Percentiles rank a stretch among this genome's conserved stretches.
These are phyloP conservation scores for Podarcis muralis DNA, from an alignment of 2,113 vertebrate species.

Conservation along the genomic window DNA sequence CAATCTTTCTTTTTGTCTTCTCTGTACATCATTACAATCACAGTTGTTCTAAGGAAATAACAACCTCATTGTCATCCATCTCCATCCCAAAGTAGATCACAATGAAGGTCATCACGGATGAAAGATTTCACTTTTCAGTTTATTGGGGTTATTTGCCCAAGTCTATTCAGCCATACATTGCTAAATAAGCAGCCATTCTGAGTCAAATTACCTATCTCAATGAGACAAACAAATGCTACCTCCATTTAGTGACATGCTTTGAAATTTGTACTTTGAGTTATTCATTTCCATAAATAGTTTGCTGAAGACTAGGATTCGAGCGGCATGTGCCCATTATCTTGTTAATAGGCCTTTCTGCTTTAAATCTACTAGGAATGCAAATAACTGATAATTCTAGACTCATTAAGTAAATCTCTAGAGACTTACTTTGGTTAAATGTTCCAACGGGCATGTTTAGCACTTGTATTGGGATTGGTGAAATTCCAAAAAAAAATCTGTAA, in stretches of 20 bases:
- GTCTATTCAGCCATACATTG: conserved; percentile 44
- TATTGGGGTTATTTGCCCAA: conserved; percentile 34
- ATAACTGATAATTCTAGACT: conserved; percentile 82
- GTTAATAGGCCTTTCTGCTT: conserved; percentile 79
- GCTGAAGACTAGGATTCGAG: conserved; percentile 71
- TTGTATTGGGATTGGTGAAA: conserved; percentile 77
- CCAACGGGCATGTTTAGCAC: conserved; percentile 76
- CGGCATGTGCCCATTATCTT: conserved; percentile 76
- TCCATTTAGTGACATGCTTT: conserved; percentile 59
- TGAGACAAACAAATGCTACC: conserved; percentile 63
- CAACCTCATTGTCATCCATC: conserved; percentile 14
- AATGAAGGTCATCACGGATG: conserved; percentile 27
- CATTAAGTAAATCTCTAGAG: conserved; percentile 78
- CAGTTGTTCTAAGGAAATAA: background rate
- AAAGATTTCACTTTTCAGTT: conserved; percentile 1
- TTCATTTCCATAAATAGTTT: conserved; percentile 69
- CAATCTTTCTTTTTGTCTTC: too few relatives aligned
- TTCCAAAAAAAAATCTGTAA: conserved; percentile 78
- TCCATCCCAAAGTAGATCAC: conserved; percentile 3
- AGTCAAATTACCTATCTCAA: conserved; percentile 56
- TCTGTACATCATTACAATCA: background rate
- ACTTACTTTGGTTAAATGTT: conserved; percentile 80
- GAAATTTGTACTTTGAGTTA: conserved; percentile 67
- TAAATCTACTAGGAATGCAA: conserved; percentile 82
- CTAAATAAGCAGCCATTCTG: conserved; percentile 55